Evolutionary conservation across 2,113 vertebrate genomes (phyloP), one percentile per base, ranked within the genome.

Genomic region (Tringa solitaria): DNA sequence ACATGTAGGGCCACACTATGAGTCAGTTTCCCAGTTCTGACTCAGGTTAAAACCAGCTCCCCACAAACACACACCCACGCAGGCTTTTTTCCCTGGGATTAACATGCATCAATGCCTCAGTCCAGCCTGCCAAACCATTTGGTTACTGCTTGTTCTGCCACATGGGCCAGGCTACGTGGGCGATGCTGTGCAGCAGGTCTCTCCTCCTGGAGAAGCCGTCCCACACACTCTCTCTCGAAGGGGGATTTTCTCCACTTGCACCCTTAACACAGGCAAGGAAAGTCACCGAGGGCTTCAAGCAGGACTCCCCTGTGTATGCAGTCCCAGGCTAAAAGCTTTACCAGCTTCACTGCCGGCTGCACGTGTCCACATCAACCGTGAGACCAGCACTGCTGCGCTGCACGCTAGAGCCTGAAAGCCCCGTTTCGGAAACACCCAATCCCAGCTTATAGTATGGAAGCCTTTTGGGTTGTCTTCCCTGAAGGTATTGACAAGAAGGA

Each of bases 201-300:
- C 8, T 4, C 2, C 6, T 43, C 28, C 10, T 0, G 0, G 15
- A 59, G 50, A 53, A 54, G 32, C 12, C 3, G 3, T 11, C 45
- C 45, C 14, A 15, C 1, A 0, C 5, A 3, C 8, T 14, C 30
- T 9, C 10, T 46, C 81, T 37, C 8, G 14, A 32, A 56, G 8
- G 13, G 7, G 4, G 15, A 63, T 33, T 30, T 82, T 16, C 30
- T 54, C 14, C 15, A 57, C 33, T 56, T 39, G 28, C 37, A 68
- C 18, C 10, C 22, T 45, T 30, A 68, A 33, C 6, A 13, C 18
- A 27, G 28, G 18, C 33, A 37, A 32, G 18, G 28, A 45, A 39
- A 63, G 48, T 53, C 70, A 61, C 51, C 8, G 45, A 1, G 3
- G 30, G 13, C 43, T 53, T 45, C 41, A 35, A 35, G 28, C 3